Percentiles rank a stretch among this genome's conserved stretches.
phyloP scores from a whole-genome alignment of 1,140 invertebrate genomes.

The Magallana gigas region DNA sequence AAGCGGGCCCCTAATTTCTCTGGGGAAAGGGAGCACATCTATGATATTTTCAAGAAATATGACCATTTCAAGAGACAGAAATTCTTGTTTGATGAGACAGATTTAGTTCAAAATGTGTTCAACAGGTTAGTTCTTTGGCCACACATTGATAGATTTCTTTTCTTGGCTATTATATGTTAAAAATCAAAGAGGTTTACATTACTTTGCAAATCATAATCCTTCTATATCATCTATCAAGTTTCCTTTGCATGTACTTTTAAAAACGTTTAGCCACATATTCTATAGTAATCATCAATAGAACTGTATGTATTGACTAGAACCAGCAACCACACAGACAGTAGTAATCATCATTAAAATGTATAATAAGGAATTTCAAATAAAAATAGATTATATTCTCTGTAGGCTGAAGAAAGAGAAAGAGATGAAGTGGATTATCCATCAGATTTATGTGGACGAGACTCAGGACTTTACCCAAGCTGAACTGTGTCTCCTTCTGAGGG shows the following conservation, averaged over 20 bases:
- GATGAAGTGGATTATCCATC: conserved; percentile 66
- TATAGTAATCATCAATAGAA: too few species aligned
- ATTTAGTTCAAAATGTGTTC: conserved; percentile 63
- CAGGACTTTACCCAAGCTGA: conserved; percentile 78
- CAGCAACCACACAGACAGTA: too few species aligned
- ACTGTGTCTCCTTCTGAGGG: conserved; percentile 69
- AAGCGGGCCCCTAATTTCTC: conserved; percentile 73
- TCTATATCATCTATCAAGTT: too few species aligned
- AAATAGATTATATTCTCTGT: too few species aligned
- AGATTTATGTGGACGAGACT: conserved; percentile 76
- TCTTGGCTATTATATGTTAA: too few species aligned
- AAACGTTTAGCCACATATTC: too few species aligned
- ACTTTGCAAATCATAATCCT: too few species aligned
- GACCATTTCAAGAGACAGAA: conserved; percentile 63
- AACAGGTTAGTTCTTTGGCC: conserved; percentile 5
- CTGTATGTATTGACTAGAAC: too few species aligned
- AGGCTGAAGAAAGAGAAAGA: conserved; percentile 44
- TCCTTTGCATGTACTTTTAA: too few species aligned
- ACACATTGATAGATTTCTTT: neutral
- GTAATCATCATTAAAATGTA: too few species aligned
- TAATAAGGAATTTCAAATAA: too few species aligned
- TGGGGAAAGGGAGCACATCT: conserved; percentile 65
- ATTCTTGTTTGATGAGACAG: conserved; percentile 71
- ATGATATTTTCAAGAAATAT: conserved; percentile 67
- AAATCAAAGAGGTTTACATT: too few species aligned